Percentiles rank a stretch among this genome's conserved stretches.
These are phyloP conservation scores for Achatina immaculata DNA, from an alignment of 1,140 invertebrate species.

Conservation along the genomic window DNA sequence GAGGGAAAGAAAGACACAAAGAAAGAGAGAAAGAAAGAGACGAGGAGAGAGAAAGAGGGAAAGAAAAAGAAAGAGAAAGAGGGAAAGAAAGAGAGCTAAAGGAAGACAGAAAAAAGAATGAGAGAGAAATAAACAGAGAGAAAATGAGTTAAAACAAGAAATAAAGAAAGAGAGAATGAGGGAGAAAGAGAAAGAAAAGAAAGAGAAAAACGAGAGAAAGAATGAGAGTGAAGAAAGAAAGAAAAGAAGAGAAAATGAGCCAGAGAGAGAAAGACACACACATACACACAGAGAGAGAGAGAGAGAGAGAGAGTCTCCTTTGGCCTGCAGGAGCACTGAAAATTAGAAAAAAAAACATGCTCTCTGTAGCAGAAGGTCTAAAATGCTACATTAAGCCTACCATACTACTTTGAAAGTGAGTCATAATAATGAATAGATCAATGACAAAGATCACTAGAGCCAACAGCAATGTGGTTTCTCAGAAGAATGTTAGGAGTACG, in stretches of 20 bases:
- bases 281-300: no score
- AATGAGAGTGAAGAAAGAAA: neutral
- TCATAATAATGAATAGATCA: no score
- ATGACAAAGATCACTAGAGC: no score
- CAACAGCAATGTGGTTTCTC: no score
- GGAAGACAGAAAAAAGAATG: neutral
- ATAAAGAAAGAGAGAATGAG: neutral
- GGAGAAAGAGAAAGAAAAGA: neutral
- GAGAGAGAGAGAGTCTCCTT: no score
- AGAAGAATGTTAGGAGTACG: no score
- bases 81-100: neutral
- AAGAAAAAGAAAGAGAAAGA: neutral
- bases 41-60: neutral
- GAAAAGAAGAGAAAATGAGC: neutral
- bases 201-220: neutral
- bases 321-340: no score
- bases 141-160: neutral
- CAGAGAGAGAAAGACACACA: conserved; percentile 19
- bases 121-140: neutral
- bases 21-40: neutral
- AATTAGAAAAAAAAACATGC: no score
- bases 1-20: neutral
- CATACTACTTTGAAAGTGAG: no score
- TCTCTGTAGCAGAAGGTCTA: no score
- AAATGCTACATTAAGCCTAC: no score